Evolutionary conservation across 2,113 vertebrate genomes (phyloP).

Genomic region (Meleagris gallopavo): DNA sequence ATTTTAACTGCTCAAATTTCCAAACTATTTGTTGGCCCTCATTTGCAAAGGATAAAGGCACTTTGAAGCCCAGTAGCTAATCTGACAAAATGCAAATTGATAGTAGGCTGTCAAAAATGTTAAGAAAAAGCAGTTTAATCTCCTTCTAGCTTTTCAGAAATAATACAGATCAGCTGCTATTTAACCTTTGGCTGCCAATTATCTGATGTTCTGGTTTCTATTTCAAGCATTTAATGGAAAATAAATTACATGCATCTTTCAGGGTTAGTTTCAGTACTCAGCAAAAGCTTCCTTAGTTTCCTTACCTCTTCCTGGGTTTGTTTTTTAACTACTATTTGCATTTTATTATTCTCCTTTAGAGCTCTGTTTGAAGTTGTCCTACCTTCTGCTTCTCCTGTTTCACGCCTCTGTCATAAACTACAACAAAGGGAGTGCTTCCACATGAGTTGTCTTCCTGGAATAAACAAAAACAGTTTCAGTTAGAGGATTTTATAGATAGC

Average conservation of each 20-base stretch:
- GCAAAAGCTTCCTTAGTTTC: not conserved
- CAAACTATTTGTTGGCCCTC: not conserved
- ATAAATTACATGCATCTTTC: not conserved
- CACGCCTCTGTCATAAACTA: not conserved
- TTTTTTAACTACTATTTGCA: not conserved
- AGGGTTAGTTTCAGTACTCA: not conserved
- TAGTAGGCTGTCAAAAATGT: slow-evolving; percentile 14
- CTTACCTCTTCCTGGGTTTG: not conserved
- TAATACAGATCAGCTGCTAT: not conserved
- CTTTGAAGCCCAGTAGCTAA: not conserved
- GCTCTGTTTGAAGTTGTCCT: not conserved
- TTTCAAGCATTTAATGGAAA: not conserved
- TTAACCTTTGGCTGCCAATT: not conserved
- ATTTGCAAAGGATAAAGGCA: not conserved
- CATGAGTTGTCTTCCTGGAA: not conserved
- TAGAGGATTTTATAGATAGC: not conserved
- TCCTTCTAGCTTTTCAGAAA: not conserved
- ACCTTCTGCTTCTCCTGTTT: not conserved
- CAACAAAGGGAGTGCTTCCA: not conserved
- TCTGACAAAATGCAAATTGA: slow-evolving; percentile 22
- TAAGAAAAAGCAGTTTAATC: not conserved
- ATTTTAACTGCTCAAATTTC: not conserved
- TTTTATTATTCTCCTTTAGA: not conserved
- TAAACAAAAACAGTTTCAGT: not conserved
- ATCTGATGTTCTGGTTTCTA: not conserved